These are phyloP conservation scores for Lordiphosa stackelbergi DNA, from an alignment of 1,140 invertebrate species.

Conservation along the genomic window DNA sequence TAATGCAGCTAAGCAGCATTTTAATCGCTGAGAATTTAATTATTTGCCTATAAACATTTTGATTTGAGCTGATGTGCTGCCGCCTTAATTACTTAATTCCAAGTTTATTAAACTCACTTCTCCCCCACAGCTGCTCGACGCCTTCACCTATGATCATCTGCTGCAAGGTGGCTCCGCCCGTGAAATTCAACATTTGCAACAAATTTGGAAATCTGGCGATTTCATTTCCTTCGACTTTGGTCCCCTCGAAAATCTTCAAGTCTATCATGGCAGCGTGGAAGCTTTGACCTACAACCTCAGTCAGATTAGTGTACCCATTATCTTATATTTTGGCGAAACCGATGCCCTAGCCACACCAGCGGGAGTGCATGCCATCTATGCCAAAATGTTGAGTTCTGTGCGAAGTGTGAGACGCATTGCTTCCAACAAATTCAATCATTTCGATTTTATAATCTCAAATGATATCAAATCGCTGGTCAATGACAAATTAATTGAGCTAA, in stretches of 20 bases:
- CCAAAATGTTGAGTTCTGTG: conserved; percentile 66
- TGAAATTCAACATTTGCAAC: conserved; percentile 60
- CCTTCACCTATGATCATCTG: conserved; percentile 58
- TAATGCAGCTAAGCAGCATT: too few relatives aligned
- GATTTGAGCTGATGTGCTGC: background rate
- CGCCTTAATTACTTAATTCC: background rate
- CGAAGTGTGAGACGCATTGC: conserved; percentile 77
- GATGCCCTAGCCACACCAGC: conserved; percentile 83
- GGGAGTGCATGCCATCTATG: conserved; percentile 80
- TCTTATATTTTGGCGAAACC: conserved; percentile 84
- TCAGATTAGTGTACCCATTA: conserved; percentile 81
- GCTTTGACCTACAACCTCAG: conserved; percentile 80
- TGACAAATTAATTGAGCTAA: conserved; percentile 75
- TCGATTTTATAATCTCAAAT: conserved; percentile 82
- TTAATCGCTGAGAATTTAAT: too few relatives aligned
- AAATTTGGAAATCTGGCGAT: conserved; percentile 73
- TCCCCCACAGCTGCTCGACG: conserved; percentile 37
- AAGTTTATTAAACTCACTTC: background rate
- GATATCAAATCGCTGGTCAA: conserved; percentile 81
- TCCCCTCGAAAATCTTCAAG: conserved; percentile 74
- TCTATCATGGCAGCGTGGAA: conserved; percentile 74
- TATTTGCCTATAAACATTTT: too few relatives aligned
- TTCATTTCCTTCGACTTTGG: conserved; percentile 68
- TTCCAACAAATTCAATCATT: conserved; percentile 78
- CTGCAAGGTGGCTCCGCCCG: conserved; percentile 58